Conservation (phyloP, 2,888 invertebrate genomes). For the Hyalella azteca region DNA sequence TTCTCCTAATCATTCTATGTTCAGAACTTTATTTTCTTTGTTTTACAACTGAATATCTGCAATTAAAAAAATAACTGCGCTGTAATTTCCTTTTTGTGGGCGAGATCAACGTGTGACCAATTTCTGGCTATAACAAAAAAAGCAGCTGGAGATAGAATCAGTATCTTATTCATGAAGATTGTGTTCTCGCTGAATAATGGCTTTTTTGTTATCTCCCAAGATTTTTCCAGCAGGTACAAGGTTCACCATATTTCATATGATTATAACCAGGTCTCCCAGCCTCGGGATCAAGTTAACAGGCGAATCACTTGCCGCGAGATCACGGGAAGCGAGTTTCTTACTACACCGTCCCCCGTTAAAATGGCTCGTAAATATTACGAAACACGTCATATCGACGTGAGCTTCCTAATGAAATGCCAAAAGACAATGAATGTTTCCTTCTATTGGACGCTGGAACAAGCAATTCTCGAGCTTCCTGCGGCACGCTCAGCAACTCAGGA, state of each 20-base stretch:
- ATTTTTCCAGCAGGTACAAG: too few species aligned
- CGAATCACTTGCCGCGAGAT: conserved; percentile 16
- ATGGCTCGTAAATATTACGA: conserved; percentile 22
- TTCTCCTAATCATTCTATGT: not conserved
- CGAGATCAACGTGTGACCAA: too few species aligned
- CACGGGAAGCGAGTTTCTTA: not conserved
- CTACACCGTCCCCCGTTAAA: conserved; percentile 1
- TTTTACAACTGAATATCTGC: not conserved
- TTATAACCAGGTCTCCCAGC: not conserved
- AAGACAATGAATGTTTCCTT: conserved; percentile 24
- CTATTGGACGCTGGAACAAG: not conserved
- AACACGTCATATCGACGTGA: conserved; percentile 18
- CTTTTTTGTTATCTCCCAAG: too few species aligned
- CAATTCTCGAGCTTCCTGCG: too few species aligned
- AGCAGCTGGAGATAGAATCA: too few species aligned
- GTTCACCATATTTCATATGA: not conserved
- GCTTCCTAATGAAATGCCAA: conserved; percentile 24
- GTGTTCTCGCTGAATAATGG: too few species aligned
- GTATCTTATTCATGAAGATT: too few species aligned
- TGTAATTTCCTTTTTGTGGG: too few species aligned
- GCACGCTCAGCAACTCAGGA: too few species aligned
- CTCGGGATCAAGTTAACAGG: not conserved
- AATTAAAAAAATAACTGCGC: too few species aligned
- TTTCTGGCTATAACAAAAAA: too few species aligned
- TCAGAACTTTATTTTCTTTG: not conserved